Conservation (phyloP, 1,140 invertebrate genomes). For the Nylanderia fulva region DNA sequence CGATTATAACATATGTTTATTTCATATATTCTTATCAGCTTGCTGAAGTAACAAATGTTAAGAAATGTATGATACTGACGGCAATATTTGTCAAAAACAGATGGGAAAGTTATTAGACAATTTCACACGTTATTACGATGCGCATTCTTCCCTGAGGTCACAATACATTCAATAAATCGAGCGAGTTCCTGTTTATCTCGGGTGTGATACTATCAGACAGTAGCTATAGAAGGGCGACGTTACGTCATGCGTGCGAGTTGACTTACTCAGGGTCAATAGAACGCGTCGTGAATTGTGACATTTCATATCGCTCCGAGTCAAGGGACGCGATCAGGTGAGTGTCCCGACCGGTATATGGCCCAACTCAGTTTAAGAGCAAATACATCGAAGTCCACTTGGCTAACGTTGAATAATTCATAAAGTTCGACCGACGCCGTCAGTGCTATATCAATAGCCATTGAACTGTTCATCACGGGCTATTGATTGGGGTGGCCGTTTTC, state of each 20-base stretch:
- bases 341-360: conserved; percentile 42
- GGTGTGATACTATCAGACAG: background rate
- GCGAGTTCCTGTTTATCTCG: background rate
- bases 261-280: conserved; percentile 61
- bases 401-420: conserved; percentile 81
- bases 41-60: background rate
- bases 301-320: conserved; percentile 62
- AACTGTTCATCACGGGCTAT: conserved; percentile 73
- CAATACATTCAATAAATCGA: conserved; percentile 22
- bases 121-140: conserved; percentile 24
- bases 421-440: conserved; percentile 58
- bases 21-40: background rate
- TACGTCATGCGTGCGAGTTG: conserved; percentile 45
- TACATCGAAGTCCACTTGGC: conserved; percentile 78
- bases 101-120: conserved; percentile 31
- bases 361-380: conserved; percentile 74
- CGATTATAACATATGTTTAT: background rate
- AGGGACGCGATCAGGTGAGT: conserved; percentile 72
- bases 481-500: conserved; percentile 67
- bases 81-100: conserved; percentile 10
- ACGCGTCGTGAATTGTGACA: conserved; percentile 63
- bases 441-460: conserved; percentile 71
- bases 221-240: background rate
- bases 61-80: conserved; percentile 1
- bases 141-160: background rate